phyloP scores from a whole-genome alignment of 1,140 invertebrate species.

The Drosophila neocordata region DNA sequence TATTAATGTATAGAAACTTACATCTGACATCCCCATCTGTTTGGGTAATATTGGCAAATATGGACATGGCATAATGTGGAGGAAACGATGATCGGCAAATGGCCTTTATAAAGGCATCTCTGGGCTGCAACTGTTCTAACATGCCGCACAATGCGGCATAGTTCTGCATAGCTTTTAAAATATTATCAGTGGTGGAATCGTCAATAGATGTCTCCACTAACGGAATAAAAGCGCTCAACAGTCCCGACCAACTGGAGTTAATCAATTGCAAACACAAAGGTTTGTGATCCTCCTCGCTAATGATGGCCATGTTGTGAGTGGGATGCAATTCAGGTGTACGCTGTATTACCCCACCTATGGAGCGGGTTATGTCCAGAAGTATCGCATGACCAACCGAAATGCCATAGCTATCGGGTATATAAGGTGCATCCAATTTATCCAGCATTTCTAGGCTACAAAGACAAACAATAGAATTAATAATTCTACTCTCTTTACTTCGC shows the following conservation, averaged over 20 bases:
- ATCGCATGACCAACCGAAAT: conserved; percentile 97
- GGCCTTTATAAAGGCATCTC: conserved; percentile 96
- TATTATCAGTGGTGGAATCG: conserved; percentile 93
- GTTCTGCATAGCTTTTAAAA: conserved; percentile 95
- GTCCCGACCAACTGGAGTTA: conserved; percentile 97
- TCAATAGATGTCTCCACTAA: conserved; percentile 97
- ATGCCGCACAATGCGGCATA: conserved; percentile 92
- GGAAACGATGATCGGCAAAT: conserved; percentile 97
- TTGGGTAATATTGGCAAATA: conserved; percentile 84
- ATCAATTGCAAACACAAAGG: conserved; percentile 90
- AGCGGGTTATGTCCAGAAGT: conserved; percentile 93
- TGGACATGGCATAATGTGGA: conserved; percentile 95
- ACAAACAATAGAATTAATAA: background rate
- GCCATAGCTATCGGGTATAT: conserved; percentile 96
- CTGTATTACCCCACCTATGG: conserved; percentile 84
- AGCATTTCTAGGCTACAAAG: conserved; percentile 94
- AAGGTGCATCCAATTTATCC: conserved; percentile 96
- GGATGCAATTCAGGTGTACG: conserved; percentile 75
- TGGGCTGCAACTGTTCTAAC: conserved; percentile 87
- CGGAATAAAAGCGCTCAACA: conserved; percentile 94
- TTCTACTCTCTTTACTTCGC: background rate
- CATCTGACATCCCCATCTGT: conserved; percentile 77
- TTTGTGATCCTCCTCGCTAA: conserved; percentile 84
- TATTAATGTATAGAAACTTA: conserved; percentile 21
- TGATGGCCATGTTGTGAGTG: conserved; percentile 82